phyloP scores from a whole-genome alignment of 2,113 vertebrate species.

The Acanthisitta chloris region DNA sequence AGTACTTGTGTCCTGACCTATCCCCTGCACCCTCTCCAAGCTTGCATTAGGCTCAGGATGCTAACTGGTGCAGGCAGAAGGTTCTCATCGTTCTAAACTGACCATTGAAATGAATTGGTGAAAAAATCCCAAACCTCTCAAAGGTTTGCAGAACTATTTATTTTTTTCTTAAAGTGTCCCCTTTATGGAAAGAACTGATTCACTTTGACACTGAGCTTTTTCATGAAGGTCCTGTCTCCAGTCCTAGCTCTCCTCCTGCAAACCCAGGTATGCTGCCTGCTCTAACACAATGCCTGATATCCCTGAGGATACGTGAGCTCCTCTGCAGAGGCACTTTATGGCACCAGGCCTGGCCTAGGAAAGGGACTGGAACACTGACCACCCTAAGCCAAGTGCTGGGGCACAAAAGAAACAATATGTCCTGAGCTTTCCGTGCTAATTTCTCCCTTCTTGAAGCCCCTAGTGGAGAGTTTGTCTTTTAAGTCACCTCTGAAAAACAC shows the following conservation, averaged over 20 bases:
- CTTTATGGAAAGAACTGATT: neutral
- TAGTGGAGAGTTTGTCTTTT: neutral
- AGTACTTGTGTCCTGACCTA: neutral
- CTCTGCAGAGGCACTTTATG: neutral
- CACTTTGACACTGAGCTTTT: neutral
- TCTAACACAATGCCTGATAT: accelerated
- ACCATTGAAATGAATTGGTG: neutral
- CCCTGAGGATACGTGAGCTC: neutral
- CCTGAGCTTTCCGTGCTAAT: neutral
- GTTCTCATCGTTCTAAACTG: neutral
- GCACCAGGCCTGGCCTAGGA: neutral
- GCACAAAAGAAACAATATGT: neutral
- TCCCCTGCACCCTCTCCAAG: neutral
- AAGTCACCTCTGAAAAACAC: neutral
- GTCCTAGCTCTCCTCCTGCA: neutral
- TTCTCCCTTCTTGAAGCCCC: neutral
- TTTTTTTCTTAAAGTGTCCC: neutral
- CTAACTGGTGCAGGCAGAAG: neutral
- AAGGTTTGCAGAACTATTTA: neutral
- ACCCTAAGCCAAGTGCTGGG: neutral
- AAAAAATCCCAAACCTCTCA: neutral
- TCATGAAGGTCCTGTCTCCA: neutral
- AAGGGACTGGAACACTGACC: neutral
- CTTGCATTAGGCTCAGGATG: neutral
- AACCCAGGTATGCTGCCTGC: neutral